phyloP scores from a whole-genome alignment of 2,113 vertebrate genomes.

The Petrocephalus zakoni region DNA sequence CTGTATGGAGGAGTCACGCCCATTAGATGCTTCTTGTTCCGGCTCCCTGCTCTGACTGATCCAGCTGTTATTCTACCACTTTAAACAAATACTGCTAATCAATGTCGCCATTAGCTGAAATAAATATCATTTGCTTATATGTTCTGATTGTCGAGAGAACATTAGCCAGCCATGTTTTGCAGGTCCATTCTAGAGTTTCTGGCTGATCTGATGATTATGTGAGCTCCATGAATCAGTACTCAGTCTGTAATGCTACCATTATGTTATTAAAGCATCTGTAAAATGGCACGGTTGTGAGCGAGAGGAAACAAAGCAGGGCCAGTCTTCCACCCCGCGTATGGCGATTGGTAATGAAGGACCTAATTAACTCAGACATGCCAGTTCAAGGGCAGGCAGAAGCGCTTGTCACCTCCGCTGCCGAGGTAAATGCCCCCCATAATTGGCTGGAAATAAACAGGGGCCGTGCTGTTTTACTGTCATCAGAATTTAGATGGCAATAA shows the following conservation, averaged over 20 bases:
- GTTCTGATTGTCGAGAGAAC: background rate
- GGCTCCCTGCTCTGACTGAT: background rate
- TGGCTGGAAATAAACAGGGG: background rate
- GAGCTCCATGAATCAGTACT: background rate
- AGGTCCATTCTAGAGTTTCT: background rate
- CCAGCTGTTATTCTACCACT: background rate
- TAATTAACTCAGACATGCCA: conserved; percentile 28
- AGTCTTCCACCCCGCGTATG: background rate
- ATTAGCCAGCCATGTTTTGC: background rate
- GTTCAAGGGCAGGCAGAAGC: conserved; percentile 12
- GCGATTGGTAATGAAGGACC: background rate
- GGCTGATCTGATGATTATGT: background rate
- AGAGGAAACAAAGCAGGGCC: conserved; percentile 14
- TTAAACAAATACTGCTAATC: background rate
- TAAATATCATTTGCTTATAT: background rate
- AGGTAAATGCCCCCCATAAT: conserved; percentile 23
- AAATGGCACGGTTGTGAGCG: background rate
- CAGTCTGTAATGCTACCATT: background rate
- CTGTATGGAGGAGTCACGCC: background rate
- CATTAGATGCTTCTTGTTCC: background rate
- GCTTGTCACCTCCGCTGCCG: background rate
- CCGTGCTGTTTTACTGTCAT: background rate
- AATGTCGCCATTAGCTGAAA: background rate
- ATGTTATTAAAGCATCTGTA: background rate
- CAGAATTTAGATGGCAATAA: background rate